Conservation (phyloP, 2,113 vertebrate species). For the Xyliphius kryptos region DNA sequence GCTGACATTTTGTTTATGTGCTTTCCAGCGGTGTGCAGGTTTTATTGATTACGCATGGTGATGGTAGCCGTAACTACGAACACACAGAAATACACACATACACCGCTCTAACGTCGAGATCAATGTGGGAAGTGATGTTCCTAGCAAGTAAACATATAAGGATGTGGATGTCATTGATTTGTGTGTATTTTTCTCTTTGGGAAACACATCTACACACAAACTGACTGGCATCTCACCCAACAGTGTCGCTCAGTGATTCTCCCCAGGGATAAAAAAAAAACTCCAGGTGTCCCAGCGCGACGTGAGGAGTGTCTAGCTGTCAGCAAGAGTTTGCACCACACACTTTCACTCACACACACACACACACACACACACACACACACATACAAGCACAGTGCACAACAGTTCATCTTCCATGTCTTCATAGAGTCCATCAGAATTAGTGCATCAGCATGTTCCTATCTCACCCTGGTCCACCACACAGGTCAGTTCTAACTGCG, state of each 20-base stretch:
- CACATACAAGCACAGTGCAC: not conserved
- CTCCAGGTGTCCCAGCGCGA: slow-evolving; percentile 35
- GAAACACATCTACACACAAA: slow-evolving; percentile 1
- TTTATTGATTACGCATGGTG: too few species aligned
- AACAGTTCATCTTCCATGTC: not conserved
- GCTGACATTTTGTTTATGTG: too few species aligned
- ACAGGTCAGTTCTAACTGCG: too few species aligned
- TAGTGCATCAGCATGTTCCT: not conserved
- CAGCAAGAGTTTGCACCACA: slow-evolving; percentile 31
- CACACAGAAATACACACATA: too few species aligned
- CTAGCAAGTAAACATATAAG: too few species aligned
- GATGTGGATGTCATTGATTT: slow-evolving; percentile 1
- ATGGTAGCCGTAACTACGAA: too few species aligned
- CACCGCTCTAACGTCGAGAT: too few species aligned
- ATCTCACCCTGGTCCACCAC: too few species aligned
- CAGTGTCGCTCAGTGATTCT: too few species aligned
- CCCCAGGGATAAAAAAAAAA: slow-evolving; percentile 20
- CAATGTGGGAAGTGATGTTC: too few species aligned
- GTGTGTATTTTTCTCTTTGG: slow-evolving; percentile 47
- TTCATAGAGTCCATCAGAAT: not conserved
- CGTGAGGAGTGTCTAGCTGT: slow-evolving; percentile 39
- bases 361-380: not conserved
- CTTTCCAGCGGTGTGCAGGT: too few species aligned
- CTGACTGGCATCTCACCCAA: too few species aligned
- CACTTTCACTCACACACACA: not conserved